Evolutionary conservation across 2,888 invertebrate genomes (phyloP), one percentile per base, ranked within the genome.

Genomic region (Blastobasis adustella): DNA sequence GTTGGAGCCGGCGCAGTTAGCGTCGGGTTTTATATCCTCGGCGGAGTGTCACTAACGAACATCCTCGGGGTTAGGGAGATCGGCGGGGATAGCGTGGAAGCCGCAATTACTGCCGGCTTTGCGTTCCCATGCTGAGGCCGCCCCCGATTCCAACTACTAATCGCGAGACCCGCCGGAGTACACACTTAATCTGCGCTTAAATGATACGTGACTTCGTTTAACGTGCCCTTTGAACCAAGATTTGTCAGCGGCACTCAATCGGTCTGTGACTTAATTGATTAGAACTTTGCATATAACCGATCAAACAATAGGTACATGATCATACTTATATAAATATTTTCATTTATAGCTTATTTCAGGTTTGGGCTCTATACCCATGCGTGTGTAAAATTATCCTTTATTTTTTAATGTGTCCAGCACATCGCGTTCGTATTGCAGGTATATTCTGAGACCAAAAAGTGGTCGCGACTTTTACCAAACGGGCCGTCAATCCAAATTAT

Each of bases 21-120:
- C 10, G 45, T 44, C 10, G 44, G 49, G 41, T 49, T 45, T 10
- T 45, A 38, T 49, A 45, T 43, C 39, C 50, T 40, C 47, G 50
- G 42, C 41, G 41, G 60, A 67, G 66, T 62, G 62, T 67, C 70
- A 70, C 69, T 75, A 73, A 74, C 73, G 69, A 74, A 76, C 70
- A 72, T 73, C 73, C 72, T 67, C 62, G 64, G 69, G 76, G 73
- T 73, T 73, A 72, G 74, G 71, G 75, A 73, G 81, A 74, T 77
- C 76, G 76, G 72, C 73, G 66, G 61, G 71, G 73, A 67, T 70
- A 70, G 73, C 74, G 73, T 62, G 69, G 78, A 79, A 81, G 79
- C 82, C 82, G 81, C 83, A 82, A 83, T 83, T 82, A 82, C 82
- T 62, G 77, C 62, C 76, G 79, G 82, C 73, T 82, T 80, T 77